phyloP scores from a whole-genome alignment of 2,113 vertebrate genomes.

The Marmota flaviventris region DNA sequence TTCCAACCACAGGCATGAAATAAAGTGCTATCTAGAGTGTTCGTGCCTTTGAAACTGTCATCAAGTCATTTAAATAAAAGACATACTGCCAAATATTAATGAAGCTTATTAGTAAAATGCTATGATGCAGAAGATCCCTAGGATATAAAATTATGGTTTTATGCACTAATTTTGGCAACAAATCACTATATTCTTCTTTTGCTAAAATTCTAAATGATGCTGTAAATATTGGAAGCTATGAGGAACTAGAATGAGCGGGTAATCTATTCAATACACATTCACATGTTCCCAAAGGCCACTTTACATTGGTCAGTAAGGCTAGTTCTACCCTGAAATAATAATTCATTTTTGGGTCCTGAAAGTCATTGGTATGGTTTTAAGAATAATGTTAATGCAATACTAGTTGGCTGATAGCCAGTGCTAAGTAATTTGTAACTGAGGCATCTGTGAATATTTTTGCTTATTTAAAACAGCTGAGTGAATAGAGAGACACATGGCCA shows the following conservation, averaged over 20 bases:
- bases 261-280: not conserved
- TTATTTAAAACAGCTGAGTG: constrained; percentile 54
- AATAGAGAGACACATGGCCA: not conserved
- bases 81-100: constrained; percentile 74
- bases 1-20: constrained; percentile 53
- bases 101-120: constrained; percentile 73
- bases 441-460: constrained; percentile 19
- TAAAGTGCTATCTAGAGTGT: constrained; percentile 39
- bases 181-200: constrained; percentile 44
- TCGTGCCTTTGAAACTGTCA: constrained; percentile 61
- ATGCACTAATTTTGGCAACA: constrained; percentile 45
- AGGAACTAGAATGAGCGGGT: not conserved
- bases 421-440: constrained; percentile 41
- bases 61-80: constrained; percentile 70
- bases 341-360: not conserved
- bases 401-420: not conserved
- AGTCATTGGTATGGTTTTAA: not conserved
- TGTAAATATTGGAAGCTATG: constrained; percentile 14
- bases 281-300: not conserved
- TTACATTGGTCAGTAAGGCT: not conserved
- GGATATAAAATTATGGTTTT: constrained; percentile 64
- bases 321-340: not conserved
- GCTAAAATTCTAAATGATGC: not conserved
- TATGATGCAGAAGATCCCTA: constrained; percentile 59
- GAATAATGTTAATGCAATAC: constrained; percentile 30